Base-by-base conservation (phyloP, 2,113 vertebrate species). In the Bubo blakistoni region DNA sequence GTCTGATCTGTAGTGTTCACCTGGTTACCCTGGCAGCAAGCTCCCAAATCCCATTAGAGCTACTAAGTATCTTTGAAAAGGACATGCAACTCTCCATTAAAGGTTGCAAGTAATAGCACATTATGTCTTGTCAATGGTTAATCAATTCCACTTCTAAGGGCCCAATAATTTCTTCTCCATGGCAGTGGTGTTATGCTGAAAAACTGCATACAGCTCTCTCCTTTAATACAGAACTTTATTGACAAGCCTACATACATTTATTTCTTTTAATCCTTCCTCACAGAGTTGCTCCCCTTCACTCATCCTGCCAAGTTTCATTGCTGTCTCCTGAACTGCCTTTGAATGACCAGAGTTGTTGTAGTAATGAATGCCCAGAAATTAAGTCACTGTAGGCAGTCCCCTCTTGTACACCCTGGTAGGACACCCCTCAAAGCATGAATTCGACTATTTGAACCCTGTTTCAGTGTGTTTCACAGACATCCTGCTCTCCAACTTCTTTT, bases 391-490 rank as follows among this genome's bases (percentile, higher is more conserved):
- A 44, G 76, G 55, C 40, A 80, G 44, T 25, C 34, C 10, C 13
- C 21, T 83, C 26, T 46, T n/a, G 22, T 54, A 12, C 32, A 16
- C 27, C 7, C 25, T 61, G 30, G 10, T 2, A 61, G 61, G 38
- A 32, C 30, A 51, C n/a, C 30, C 72, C 83, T 92, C 74, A 76
- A 59, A 81, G 74, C 55, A 29, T 51, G 42, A 46, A 63, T n/a
- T 22, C 61, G 58, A 38, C 49, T 58, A 2, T 40, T 70, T 81
- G 76, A 86, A 81, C 42, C 65, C 49, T 0, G 0, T 63, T 81
- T 38, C 61, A 36, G 38, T 0, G 0, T 4, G 1, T 55, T 42
- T 74, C 57, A 42, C 66, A 67, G 63, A 13, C 47, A 42, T 70
- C 76, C 34, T 66, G 40, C 51, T 80, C 40, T 73, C 67, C 1